Evolutionary conservation across 2,797 vertebrate species (phyloP), one percentile per base, ranked within the genome.

Genomic region (Bucorvus abyssinicus): DNA sequence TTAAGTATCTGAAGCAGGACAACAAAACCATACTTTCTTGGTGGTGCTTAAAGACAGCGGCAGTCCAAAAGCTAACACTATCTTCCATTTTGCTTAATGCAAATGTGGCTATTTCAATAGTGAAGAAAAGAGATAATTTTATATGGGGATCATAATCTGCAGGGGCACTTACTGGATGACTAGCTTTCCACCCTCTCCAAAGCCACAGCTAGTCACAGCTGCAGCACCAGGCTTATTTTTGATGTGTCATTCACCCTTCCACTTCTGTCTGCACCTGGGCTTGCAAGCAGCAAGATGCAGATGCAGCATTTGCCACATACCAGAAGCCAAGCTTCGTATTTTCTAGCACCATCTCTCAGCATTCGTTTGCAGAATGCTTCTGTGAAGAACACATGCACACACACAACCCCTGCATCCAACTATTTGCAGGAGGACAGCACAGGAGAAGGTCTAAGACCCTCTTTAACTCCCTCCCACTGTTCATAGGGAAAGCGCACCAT

Each of bases 151-250:
- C 32, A 36, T 53, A 91, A 82, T 20, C 59, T 82, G 68, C 26
- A 63, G 32, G n/a, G 44, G 75, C 7, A 38, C 7, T 86, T 59
- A 44, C 21, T 44, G 36, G 20, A 60, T 89, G 22, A 50, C 22
- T 52, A 34, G 4, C 32, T 55, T 87, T 78, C 50, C 19, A 4
- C 27, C 34, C 59, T 45, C n/a, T 44, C 40, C 75, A 74, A 83
- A 91, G 60, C 30, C 68, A 49, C 45, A 73, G 53, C 36, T 61
- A 63, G 61, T 60, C 16, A 70, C 11, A 38, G 38, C 3, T 81
- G 69, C 32, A 87, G 53, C 44, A 55, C 34, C 42, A 50, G 40
- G 36, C 36, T 86, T 86, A 60, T 89, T 89, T 95, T 20, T 77
- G 63, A 57, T 71, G 27, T 32, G 49, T 42, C 15, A 12, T 49